These are phyloP conservation scores for Anaspis maculata DNA, from an alignment of 2,888 invertebrate species.

Conservation along the genomic window DNA sequence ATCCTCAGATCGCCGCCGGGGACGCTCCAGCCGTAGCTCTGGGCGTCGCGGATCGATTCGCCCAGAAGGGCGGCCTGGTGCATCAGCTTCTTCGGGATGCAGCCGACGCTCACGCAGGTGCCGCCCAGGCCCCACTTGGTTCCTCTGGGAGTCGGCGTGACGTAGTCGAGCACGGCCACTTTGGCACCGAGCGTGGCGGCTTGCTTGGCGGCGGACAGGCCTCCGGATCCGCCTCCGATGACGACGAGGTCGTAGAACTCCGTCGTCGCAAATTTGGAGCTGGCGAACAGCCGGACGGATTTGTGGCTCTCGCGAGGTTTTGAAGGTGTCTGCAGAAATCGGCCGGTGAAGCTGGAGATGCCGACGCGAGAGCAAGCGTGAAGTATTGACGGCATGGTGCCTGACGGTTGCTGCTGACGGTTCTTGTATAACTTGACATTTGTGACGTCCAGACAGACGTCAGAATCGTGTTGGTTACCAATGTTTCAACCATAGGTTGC, in stretches of 20 bases:
- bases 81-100: slow-evolving; percentile 97
- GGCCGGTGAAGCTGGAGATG: too few species aligned
- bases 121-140: slow-evolving; percentile 95
- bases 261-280: too few species aligned
- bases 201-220: slow-evolving; percentile 91
- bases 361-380: too few species aligned
- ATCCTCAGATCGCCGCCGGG: slow-evolving; percentile 50
- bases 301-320: too few species aligned
- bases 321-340: too few species aligned
- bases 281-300: too few species aligned
- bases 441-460: too few species aligned
- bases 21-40: slow-evolving; percentile 72
- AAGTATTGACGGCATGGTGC: too few species aligned
- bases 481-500: too few species aligned
- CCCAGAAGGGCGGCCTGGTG: slow-evolving; percentile 90
- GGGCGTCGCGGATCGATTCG: slow-evolving; percentile 69
- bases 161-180: slow-evolving; percentile 81
- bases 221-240: slow-evolving; percentile 95
- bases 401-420: too few species aligned
- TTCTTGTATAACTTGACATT: too few species aligned
- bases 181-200: slow-evolving; percentile 70
- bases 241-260: slow-evolving; percentile 94
- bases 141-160: slow-evolving; percentile 76
- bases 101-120: slow-evolving; percentile 96
- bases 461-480: too few species aligned